These are phyloP conservation scores for Apis mellifera DNA, from an alignment of 1,140 invertebrate genomes.

Conservation along the genomic window Amel_HAv3.1 CM009935.2:2478501-2479000, in stretches of 20 bases:
- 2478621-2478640: conserved; percentile 93
- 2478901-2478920: neutral
- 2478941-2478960: neutral
- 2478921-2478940: neutral
- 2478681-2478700: conserved; percentile 95
- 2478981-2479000: neutral
- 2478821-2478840: neutral
- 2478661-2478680: conserved; percentile 95
- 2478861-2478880: conserved; percentile 18
- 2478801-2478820: neutral
- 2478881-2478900: neutral
- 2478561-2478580: conserved; percentile 96
- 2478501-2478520: conserved; percentile 9
- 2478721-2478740: conserved; percentile 36
- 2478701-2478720: conserved; percentile 91
- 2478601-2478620: conserved; percentile 90
- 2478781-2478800: conserved; percentile 36
- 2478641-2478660: conserved; percentile 95
- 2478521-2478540: conserved; percentile 23
- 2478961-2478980: neutral
- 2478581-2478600: conserved; percentile 92
- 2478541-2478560: conserved; percentile 89
- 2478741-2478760: conserved; percentile 31
- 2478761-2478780: conserved; percentile 8
- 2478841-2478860: conserved; percentile 34